A percentile compares a stretch with the other conserved stretches of the same genome.
Evolutionary conservation across 2,888 invertebrate genomes (phyloP).

Genomic region (Agonopterix arenella): DNA sequence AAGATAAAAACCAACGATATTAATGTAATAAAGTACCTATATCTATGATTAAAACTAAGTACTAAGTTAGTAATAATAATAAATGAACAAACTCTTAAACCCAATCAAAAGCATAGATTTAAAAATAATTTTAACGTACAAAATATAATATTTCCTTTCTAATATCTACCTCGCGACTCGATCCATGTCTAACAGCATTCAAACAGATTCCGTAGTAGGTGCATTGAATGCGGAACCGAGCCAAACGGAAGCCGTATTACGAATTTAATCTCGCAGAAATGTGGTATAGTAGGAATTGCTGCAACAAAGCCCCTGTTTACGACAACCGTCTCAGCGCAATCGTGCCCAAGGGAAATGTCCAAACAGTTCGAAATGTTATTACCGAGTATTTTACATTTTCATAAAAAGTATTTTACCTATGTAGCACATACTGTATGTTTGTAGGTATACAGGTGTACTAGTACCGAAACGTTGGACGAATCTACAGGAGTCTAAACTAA

Average conservation of each 20-base stretch:
- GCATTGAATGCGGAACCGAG: constrained; percentile 50
- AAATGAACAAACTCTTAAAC: too few relatives aligned
- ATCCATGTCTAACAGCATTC: constrained; percentile 19
- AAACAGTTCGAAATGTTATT: background rate
- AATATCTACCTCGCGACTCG: constrained; percentile 13
- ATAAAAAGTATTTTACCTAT: too few relatives aligned
- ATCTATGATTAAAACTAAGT: too few relatives aligned
- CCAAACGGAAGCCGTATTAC: constrained; percentile 62
- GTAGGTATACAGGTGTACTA: too few relatives aligned
- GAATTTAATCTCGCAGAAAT: constrained; percentile 74
- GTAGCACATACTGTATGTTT: too few relatives aligned
- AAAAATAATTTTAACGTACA: background rate
- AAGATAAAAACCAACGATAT: too few relatives aligned
- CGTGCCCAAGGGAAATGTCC: constrained; percentile 28
- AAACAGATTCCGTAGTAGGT: constrained; percentile 43
- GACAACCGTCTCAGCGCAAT: constrained; percentile 46
- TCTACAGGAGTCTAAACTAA: too few relatives aligned
- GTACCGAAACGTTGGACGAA: too few relatives aligned
- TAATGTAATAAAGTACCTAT: too few relatives aligned
- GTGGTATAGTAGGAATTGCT: constrained; percentile 67
- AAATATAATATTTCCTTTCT: background rate
- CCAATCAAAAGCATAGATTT: too few relatives aligned
- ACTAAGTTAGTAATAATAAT: too few relatives aligned
- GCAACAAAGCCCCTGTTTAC: constrained; percentile 61
- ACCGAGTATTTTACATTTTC: background rate